Evolutionary conservation across 2,797 vertebrate species (phyloP).

Genomic region (Saxicola maurus): DNA sequence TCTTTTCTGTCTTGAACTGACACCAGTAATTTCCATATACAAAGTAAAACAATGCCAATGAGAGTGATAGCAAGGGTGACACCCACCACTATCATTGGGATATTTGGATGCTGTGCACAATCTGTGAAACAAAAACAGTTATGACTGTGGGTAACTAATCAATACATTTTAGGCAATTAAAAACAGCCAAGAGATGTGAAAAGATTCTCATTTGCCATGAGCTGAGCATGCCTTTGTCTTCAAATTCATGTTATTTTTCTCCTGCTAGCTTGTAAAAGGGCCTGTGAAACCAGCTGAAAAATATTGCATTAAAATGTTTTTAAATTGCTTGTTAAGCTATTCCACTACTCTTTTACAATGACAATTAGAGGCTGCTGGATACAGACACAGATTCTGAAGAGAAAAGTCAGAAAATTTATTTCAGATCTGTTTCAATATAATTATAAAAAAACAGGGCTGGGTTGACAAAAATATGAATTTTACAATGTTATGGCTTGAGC

Average conservation of each 20-base stretch:
- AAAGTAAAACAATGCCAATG: constrained; percentile 86
- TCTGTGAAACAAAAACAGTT: constrained; percentile 71
- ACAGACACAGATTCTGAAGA: neutral
- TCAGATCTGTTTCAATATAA: neutral
- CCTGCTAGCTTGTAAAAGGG: neutral
- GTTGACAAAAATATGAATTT: neutral
- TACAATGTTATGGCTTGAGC: neutral
- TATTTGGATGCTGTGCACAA: constrained; percentile 85
- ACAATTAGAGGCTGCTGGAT: neutral
- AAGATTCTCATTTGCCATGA: neutral
- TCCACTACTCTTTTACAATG: neutral
- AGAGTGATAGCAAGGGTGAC: constrained; percentile 88
- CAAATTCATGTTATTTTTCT: neutral
- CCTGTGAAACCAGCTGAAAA: neutral
- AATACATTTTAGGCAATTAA: neutral
- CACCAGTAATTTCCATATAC: constrained; percentile 91
- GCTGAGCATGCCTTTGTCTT: neutral
- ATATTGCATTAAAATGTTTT: neutral
- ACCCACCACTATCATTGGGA: constrained; percentile 87
- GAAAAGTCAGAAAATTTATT: neutral
- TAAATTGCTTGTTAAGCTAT: neutral
- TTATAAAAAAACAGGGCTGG: neutral
- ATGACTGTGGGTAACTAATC: neutral
- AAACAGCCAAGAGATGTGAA: neutral
- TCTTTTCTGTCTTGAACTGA: constrained; percentile 94